Base-by-base conservation (phyloP, 1,140 invertebrate genomes). In the Tribolium madens region DNA sequence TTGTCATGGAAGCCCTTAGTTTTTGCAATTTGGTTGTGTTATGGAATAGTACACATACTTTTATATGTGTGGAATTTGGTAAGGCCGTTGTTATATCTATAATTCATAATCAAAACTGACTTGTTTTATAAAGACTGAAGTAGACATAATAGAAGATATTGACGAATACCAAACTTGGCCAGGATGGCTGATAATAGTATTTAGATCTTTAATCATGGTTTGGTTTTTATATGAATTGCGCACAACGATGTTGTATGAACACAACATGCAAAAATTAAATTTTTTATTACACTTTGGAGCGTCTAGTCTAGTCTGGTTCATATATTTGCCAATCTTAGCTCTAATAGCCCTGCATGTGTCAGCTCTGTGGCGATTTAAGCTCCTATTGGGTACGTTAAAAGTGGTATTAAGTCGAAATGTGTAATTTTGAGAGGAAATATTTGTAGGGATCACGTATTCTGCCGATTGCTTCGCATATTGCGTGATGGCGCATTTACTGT, bases 141-240 rank as follows among this genome's bases (percentile, higher is more conserved):
- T 98, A 31, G 95, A 98, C 86, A 95, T 97, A 48, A 96, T 98
- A 81, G 95, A 97, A 86, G 96, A 98, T 83, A 96, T 97, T 70
- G 96, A 98, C 85, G 96, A 98, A 83, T 99, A 97, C 86, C 96
- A 98, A 87, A 98, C 97, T 4, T 97, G 95, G 94, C 96, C 97
- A 1, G 97, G 97, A 2, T 97, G 96, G 92, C 89, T 98, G 50
- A 96, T 97, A 46, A 89, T 98, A 0, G 91, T 94, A 13, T 91
- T 97, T 74, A 89, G 97, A 78, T 91, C 96, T 78, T 87, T 93
- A 13, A 96, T 98, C 78, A 98, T 98, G 95, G 87, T 96, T 46
- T 98, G 96, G 96, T 98, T 98, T 86, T 88, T 98, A 10, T 92
- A 93, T 79, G 96, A 98, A 86, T 89, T 99, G n/a, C 90, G 94